These are phyloP conservation scores for Armadillidium nasatum DNA, from an alignment of 1,140 invertebrate genomes.

Conservation along the genomic window DNA sequence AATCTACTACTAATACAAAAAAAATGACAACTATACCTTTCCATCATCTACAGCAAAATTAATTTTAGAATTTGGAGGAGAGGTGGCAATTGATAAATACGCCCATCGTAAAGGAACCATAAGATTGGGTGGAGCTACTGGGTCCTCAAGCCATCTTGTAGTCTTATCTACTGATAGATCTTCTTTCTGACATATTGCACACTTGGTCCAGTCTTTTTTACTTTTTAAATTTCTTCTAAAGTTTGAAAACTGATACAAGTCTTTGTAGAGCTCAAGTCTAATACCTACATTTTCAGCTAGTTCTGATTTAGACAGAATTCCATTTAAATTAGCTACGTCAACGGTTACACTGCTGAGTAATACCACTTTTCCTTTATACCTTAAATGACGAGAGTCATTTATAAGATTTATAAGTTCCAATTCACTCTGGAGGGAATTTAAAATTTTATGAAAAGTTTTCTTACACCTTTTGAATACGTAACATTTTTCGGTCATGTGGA, in stretches of 20 bases:
- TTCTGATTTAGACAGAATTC: not conserved
- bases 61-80: not conserved
- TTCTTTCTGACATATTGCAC: not conserved
- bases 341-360: not conserved
- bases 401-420: not conserved
- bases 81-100: not conserved
- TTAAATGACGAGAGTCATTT: not conserved
- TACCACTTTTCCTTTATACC: not conserved
- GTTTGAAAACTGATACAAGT: not conserved
- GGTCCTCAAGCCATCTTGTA: not conserved
- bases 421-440: not conserved
- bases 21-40: not conserved
- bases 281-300: not conserved
- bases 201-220: not conserved
- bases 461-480: not conserved
- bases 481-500: not conserved
- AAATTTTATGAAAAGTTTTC: not conserved
- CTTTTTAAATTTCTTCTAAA: not conserved
- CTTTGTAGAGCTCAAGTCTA: not conserved
- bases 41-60: not conserved
- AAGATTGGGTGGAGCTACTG: not conserved
- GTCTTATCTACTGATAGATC: not conserved
- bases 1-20: not conserved
- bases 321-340: not conserved
- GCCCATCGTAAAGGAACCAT: not conserved